Base-by-base conservation (phyloP, 1,140 invertebrate genomes). In the Pseudachorutes palmiensis region DNA sequence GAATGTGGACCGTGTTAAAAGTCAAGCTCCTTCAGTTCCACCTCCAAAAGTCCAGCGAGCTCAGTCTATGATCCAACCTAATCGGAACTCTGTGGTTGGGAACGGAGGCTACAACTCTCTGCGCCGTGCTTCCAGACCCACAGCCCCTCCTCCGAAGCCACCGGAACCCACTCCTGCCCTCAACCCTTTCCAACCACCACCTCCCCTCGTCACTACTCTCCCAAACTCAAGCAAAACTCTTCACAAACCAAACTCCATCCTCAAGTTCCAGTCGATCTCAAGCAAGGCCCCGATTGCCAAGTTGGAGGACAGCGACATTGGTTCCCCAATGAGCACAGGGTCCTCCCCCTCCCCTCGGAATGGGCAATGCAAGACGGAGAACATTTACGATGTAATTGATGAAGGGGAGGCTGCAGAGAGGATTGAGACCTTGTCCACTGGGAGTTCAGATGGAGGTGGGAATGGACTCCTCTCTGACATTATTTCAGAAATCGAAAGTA, bases 311-410 rank as follows among this genome's bases (percentile, higher is more conserved):
- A 75, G 77, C 79, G n/a, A 83, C 82, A 0, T 1, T 66, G 1
- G 51, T 65, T 33, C 69, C 64, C 57, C 74, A 68, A 16, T 66
- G 70, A 9, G 70, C 70, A 26, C 32, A 69, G 19, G 62, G 55
- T 30, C 65, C 2, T 12, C 65, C 3, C 16, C 66, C 19, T 30
- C 28, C 2, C 31, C n/a, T 14, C 29, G 12, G 33, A 28, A 30
- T 67, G 62, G 32, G 26, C 45, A 33, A 2, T 19, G 26, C 2
- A 36, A 61, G 26, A 78, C 71, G 30, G 90, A 92, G 71, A 91
- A 91, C 75, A 92, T 92, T 68, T 92, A 92, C 74, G 89, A 89
- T 1, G 86, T 90, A 0, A 92, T 92, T 57, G 88, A 91, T 75
- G 90, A 92, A 75, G 81, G 68, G 59, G 32, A 26, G 62, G 16